Conservation (phyloP, 2,113 vertebrate genomes). For the Takifugu flavidus region DNA sequence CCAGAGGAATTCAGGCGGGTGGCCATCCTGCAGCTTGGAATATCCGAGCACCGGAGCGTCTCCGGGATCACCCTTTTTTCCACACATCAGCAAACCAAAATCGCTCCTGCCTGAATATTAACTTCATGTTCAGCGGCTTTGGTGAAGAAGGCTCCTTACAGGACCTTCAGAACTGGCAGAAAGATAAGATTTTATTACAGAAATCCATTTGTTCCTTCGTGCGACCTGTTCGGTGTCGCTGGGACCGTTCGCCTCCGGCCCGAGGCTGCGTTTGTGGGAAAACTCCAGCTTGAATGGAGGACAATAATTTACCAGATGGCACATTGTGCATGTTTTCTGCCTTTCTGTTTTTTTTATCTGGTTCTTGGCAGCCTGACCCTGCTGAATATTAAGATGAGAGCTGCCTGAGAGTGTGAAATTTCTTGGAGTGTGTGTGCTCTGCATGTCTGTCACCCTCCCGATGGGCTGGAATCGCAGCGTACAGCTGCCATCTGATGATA, state of each 20-base stretch:
- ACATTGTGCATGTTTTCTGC: slow-evolving; percentile 63
- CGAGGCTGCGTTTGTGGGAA: slow-evolving; percentile 32
- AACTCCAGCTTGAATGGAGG: slow-evolving; percentile 67
- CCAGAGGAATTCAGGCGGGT: slow-evolving; percentile 38
- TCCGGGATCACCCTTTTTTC: slow-evolving; percentile 38
- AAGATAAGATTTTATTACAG: slow-evolving; percentile 2
- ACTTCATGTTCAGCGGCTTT: slow-evolving; percentile 15
- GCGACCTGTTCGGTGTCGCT: slow-evolving; percentile 25
- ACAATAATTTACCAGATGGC: slow-evolving; percentile 73
- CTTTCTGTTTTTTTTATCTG: slow-evolving; percentile 18
- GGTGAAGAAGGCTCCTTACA: no score
- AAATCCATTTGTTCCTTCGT: slow-evolving; percentile 23
- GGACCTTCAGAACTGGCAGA: neutral
- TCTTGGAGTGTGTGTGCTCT: slow-evolving; percentile 33
- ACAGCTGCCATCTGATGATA: slow-evolving; percentile 1
- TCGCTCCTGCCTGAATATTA: slow-evolving; percentile 27
- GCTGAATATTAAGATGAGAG: slow-evolving; percentile 68
- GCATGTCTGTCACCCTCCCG: slow-evolving; percentile 48
- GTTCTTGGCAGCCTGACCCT: slow-evolving; percentile 72
- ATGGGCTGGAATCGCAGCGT: slow-evolving; percentile 8
- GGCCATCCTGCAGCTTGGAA: slow-evolving; percentile 29
- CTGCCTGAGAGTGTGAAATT: slow-evolving; percentile 38
- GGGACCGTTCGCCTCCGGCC: slow-evolving; percentile 43
- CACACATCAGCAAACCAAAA: slow-evolving; percentile 31
- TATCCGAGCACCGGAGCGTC: slow-evolving; percentile 48